Base-by-base conservation (phyloP, 2,797 vertebrate species). In the Agapornis canus region DNA sequence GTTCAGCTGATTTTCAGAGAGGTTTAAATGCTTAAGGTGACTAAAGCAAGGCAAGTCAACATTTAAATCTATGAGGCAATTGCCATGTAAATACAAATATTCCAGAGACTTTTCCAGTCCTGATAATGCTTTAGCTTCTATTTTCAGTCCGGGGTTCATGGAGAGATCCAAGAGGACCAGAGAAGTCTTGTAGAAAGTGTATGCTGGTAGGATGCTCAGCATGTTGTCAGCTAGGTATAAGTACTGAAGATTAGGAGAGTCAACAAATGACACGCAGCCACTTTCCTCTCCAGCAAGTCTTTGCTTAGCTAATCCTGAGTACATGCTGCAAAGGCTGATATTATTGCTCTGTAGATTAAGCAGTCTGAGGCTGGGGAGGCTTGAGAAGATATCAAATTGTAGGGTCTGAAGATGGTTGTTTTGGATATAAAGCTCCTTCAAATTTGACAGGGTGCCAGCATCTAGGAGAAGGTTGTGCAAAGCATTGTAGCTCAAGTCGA, bases 1-100 rank as follows among this genome's bases (percentile, higher is more conserved):
- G 43, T 97, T 98, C 70, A 99, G 91, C 90, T 94, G 98, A 96
- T 99, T 99, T 90, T 98, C 97, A 1, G 99, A 99, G 27, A 99
- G 97, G 81, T 99, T 99, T 13, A 99, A 97, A 9, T 97, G 95
- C 90, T 97, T 98, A 25, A 99, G 98, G 23, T 94, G 97, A 47
- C 48, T 96, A 63, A 99, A 98, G 18, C 92, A 96, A 21, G 99
- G 98, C 70, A 99, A 95, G 83, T 99, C 98, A 0, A 98, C 92
- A 80, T 97, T 98, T 37, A 99, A 96, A 18, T 94, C 75, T 22
- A 90, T 81, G 56, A 99, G 97, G 63, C 97, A 97, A 22, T 99
- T 99, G n/a, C 98, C 98, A 49, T 98, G 98, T 61, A 99, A 94
- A 22, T 98, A 95, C 49, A 99, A 98, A 39, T 98, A 97, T 86